Base-by-base conservation (phyloP, 1,140 invertebrate genomes). In the Drosophila truncata region DNA sequence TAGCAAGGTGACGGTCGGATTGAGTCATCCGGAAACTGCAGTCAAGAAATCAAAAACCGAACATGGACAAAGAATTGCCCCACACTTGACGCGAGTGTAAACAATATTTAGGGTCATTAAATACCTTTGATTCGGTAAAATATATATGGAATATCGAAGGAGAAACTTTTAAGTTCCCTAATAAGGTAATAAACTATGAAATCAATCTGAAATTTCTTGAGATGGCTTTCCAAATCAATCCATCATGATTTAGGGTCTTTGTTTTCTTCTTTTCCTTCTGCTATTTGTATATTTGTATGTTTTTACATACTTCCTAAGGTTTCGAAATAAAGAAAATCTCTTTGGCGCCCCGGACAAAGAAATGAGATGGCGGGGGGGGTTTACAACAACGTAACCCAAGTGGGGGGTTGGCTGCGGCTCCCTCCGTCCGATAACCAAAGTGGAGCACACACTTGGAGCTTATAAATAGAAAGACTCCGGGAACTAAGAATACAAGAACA, bases 331-430 rank as follows among this genome's bases (percentile, higher is more conserved):
- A 55, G 20, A n/a, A 41, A 61, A 62, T 33, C 58, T 42, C 62
- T 62, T 65, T 65, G 57, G 62, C 62, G 57, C 57, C 55, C 62
- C 57, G 60, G 29, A 66, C 66, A 70, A 70, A 67, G 66, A 70
- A 63, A 46, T 25, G 59, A 10, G 31, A 8, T n/a, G 18, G n/a
- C 18, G 8, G 16, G 10, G 23, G 39, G 50, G 23, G 35, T 5
- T 5, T 4, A 10, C 23, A 66, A 25, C 57, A 54, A 16, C 20
- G 50, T 35, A 54, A 54, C 50, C 6, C 9, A 7, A 37, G 59
- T 10, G 18, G 42, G 23, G 27, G 61, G 23, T 18, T 20, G 49
- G 18, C 20, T 14, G 31, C 18, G 29, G 18, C 42, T n/a, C 47
- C 33, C 37, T n/a, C 44, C 33, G 46, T 23, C 44, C 41, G 66